These are phyloP conservation scores for Manis javanica DNA, from an alignment of 2,797 vertebrate genomes.

Conservation along the genomic window DNA sequence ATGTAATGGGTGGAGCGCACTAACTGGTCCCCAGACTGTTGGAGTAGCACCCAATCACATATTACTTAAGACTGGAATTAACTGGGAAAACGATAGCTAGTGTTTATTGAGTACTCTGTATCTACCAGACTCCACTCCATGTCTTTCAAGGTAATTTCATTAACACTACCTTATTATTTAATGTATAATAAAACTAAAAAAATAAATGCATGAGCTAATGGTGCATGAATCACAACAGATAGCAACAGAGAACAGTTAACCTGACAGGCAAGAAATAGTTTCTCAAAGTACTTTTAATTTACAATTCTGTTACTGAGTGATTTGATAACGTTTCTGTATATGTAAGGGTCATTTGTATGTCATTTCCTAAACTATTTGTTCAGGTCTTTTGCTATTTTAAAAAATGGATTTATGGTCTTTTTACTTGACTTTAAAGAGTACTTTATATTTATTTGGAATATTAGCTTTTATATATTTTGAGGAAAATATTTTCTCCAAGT, in stretches of 20 bases:
- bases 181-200: slow-evolving; percentile 45
- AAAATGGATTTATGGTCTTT: slow-evolving; percentile 13
- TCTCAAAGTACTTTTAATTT: slow-evolving; percentile 43
- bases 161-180: background rate
- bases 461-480: background rate
- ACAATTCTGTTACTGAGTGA: slow-evolving; percentile 12
- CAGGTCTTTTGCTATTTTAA: background rate
- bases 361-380: background rate
- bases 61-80: slow-evolving; percentile 24
- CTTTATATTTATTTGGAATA: background rate
- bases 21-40: slow-evolving; percentile 27
- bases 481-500: slow-evolving; percentile 17
- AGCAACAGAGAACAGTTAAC: slow-evolving; percentile 13
- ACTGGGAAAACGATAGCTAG: background rate
- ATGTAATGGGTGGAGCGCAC: background rate
- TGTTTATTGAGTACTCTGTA: background rate
- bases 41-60: background rate
- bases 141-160: background rate
- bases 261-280: background rate
- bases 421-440: background rate
- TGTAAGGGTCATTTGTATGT: background rate
- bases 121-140: background rate
- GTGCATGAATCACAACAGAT: background rate
- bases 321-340: slow-evolving; percentile 19
- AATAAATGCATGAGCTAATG: slow-evolving; percentile 1